These are phyloP conservation scores for Psittacula echo DNA, from an alignment of 2,797 vertebrate genomes.

Conservation along the genomic window DNA sequence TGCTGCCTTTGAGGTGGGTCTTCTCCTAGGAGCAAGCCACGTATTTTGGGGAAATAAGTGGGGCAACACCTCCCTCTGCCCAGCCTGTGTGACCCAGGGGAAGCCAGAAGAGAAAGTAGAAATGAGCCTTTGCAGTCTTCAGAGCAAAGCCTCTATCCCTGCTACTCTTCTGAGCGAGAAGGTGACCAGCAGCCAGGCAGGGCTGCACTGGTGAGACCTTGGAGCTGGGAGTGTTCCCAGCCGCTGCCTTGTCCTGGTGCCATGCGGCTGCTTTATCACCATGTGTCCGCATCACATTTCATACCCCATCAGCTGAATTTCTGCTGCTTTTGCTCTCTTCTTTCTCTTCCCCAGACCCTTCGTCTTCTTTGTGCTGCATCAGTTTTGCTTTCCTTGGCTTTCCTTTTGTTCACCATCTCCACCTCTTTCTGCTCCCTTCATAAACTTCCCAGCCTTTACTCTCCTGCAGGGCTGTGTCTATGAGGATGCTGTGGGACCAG, in stretches of 20 bases:
- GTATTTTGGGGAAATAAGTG: fast-evolving
- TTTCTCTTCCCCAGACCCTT: background rate
- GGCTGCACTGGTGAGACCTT: background rate
- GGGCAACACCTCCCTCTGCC: background rate
- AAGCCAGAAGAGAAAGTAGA: background rate
- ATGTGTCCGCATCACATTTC: fast-evolving
- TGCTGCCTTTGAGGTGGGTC: background rate
- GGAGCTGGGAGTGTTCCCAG: background rate
- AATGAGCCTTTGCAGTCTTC: fast-evolving
- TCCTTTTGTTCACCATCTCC: background rate
- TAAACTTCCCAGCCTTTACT: background rate
- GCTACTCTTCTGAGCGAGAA: background rate
- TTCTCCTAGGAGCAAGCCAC: background rate
- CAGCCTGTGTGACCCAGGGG: background rate
- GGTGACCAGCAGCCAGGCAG: background rate
- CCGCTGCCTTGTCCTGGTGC: fast-evolving
- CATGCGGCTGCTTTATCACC: background rate
- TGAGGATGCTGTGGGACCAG: background rate
- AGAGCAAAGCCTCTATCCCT: background rate
- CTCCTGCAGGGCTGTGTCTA: fast-evolving
- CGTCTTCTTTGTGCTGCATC: background rate
- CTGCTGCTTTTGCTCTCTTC: background rate
- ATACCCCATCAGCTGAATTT: background rate
- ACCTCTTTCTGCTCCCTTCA: background rate
- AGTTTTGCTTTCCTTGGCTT: background rate